Base-by-base conservation (phyloP, 1,140 invertebrate species). In the Uloborus diversus region DNA sequence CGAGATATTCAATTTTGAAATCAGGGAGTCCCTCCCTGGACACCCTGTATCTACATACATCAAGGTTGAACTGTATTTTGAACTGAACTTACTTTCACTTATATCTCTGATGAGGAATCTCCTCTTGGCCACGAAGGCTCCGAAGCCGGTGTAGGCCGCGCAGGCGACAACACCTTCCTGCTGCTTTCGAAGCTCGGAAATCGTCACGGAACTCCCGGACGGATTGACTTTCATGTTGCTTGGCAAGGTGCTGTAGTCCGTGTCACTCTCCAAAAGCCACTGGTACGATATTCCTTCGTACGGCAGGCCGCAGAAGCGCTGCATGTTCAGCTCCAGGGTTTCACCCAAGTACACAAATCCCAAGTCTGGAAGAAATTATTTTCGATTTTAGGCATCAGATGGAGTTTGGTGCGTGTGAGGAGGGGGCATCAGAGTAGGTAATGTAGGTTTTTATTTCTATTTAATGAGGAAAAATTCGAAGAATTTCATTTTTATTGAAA, bases 41-140 rank as follows among this genome's bases (percentile, higher is more conserved):
- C n/a, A n/a, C n/a, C n/a, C n/a, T n/a, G n/a, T n/a, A n/a, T n/a
- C n/a, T n/a, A n/a, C n/a, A n/a, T n/a, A n/a, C n/a, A n/a, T n/a
- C n/a, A n/a, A 42, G 2, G 17, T 13, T 42, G 9, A 42, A 42
- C 9, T 0, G 2, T 42, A 42, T 42, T 13, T 2, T 13, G 17
- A 42, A 13, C 37, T 42, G 17, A 13, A 42, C 1, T 42, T 9
- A 42, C 17, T 13, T 2, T 42, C 17, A 42, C 37, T 17, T 13
- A 42, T 9, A 13, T 71, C n/a, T 28, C 23, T 56, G 53, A 56
- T 56, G 53, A 56, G 25, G 23, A 56, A 56, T n/a, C 53, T n/a
- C 20, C 25, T 56, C 23, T 56, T 56, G 11, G 53, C 23, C 14
- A 20, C n/a, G 25, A 56, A 56, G 23, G 1, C 9, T n/a, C 23